Base-by-base conservation (phyloP, 2,888 invertebrate genomes). In the Bellardia bayeri region DNA sequence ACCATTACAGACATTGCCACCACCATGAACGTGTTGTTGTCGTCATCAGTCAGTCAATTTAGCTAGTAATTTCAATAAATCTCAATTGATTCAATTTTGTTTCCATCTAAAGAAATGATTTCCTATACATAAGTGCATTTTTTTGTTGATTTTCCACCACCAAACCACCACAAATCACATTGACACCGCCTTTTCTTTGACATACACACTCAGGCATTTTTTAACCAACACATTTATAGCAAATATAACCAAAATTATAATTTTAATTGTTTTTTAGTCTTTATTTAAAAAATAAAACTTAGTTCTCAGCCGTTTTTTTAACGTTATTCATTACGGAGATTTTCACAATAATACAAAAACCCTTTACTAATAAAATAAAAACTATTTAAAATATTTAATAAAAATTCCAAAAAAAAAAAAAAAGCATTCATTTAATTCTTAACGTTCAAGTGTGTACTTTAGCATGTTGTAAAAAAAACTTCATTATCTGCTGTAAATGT, bases 171-270 rank as follows among this genome's bases (percentile, higher is more conserved):
- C 11, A 51, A 61, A 51, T 84, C 37, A 42, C 61, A 61, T 13
- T 54, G 85, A 83, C 85, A 85, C 85, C 78, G 85, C 83, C 83
- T 80, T 75, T 82, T 82, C 69, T 45, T 87, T 76, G 84, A 51
- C 58, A 85, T 72, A 63, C 87, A 85, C 87, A 54, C 3, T 7
- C 72, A 72, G 71, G 14, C 23, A 69, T 14, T 51, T 40, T 61
- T 74, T 23, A 45, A 51, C 64, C 0, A 51, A 54, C 16, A 42
- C 71, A 82, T 45, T 5, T 37, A 49, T 61, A 49, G 37, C 11
- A 69, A 42, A 75, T n/a, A 42, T 45, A 58, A 51, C 54, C 8
- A 30, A 66, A 51, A 58, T 45, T 56, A n/a, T n/a, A 16, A 40
- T 42, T 63, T 61, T 56, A 8, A 42, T 16, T 58, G 66, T 58